Evolutionary conservation across 1,140 invertebrate species (phyloP).

Genomic region (Leptoteleia sp.): DNA sequence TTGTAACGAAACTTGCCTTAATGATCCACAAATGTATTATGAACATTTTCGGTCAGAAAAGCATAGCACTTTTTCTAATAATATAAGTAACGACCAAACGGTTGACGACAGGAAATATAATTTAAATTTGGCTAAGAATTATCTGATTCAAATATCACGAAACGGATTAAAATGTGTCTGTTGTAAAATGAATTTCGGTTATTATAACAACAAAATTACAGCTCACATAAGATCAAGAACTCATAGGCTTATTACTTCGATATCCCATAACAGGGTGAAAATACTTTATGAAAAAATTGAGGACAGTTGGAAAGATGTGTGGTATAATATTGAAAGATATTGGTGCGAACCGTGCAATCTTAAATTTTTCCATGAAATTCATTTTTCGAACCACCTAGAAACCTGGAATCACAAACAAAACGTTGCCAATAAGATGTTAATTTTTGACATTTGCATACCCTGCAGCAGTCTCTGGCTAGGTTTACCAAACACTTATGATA

Average conservation of each 20-base stretch:
- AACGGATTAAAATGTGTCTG: slow-evolving; percentile 20
- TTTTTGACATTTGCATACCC: slow-evolving; percentile 51
- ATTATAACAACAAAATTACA: slow-evolving; percentile 33
- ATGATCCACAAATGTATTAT: slow-evolving; percentile 35
- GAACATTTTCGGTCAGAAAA: slow-evolving; percentile 45
- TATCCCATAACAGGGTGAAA: neutral
- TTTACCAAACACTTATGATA: slow-evolving; percentile 29
- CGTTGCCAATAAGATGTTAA: neutral
- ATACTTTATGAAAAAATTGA: slow-evolving; percentile 10
- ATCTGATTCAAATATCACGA: slow-evolving; percentile 3
- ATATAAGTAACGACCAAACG: neutral
- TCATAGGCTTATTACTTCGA: slow-evolving; percentile 4
- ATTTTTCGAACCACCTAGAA: slow-evolving; percentile 49
- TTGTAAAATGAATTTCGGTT: slow-evolving; percentile 20
- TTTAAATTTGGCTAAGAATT: slow-evolving; percentile 12
- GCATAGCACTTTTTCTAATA: no score
- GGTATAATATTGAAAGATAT: slow-evolving; percentile 60
- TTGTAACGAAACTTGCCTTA: slow-evolving; percentile 22
- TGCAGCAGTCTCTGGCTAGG: slow-evolving; percentile 65
- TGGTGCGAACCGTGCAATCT: slow-evolving; percentile 54
- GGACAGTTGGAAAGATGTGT: slow-evolving; percentile 33
- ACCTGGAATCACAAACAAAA: slow-evolving; percentile 39
- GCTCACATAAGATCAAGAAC: slow-evolving; percentile 9
- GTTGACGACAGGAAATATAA: neutral
- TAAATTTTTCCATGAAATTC: slow-evolving; percentile 50